phyloP scores from a whole-genome alignment of 2,113 vertebrate species.

The Stercorarius parasiticus region DNA sequence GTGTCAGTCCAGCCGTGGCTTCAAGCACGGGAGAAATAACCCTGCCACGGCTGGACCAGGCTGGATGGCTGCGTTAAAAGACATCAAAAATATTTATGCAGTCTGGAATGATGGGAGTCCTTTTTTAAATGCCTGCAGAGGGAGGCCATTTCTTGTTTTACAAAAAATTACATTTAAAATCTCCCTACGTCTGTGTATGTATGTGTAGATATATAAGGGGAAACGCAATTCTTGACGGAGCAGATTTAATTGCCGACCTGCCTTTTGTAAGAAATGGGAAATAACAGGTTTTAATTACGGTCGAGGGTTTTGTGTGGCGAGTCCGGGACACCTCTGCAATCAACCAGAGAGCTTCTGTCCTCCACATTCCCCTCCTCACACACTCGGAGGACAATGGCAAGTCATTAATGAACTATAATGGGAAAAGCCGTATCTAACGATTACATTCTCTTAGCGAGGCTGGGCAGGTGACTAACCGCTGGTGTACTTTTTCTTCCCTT shows the following conservation, averaged over 20 bases:
- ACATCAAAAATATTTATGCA: background rate
- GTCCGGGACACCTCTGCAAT: slow-evolving; percentile 23
- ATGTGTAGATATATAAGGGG: background rate
- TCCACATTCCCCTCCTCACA: background rate
- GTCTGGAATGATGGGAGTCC: background rate
- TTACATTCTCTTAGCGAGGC: slow-evolving; percentile 28
- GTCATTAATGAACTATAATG: slow-evolving; percentile 45
- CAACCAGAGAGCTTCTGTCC: background rate
- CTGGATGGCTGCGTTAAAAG: background rate
- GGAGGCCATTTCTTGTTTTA: background rate
- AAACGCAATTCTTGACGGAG: background rate
- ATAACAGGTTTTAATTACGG: slow-evolving; percentile 13
- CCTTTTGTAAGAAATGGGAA: background rate
- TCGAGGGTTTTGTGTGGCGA: background rate
- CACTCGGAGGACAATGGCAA: slow-evolving; percentile 43
- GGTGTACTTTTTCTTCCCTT: background rate
- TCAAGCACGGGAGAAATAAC: background rate
- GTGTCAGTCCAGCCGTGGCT: background rate
- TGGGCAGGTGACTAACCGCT: background rate
- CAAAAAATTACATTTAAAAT: background rate
- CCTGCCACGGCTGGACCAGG: background rate
- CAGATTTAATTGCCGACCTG: background rate
- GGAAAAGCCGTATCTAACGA: slow-evolving; percentile 42
- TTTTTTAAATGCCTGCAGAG: background rate
- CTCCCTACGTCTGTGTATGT: background rate